Conservation (phyloP, 1,140 invertebrate genomes). For the Neodiprion fabricii region DNA sequence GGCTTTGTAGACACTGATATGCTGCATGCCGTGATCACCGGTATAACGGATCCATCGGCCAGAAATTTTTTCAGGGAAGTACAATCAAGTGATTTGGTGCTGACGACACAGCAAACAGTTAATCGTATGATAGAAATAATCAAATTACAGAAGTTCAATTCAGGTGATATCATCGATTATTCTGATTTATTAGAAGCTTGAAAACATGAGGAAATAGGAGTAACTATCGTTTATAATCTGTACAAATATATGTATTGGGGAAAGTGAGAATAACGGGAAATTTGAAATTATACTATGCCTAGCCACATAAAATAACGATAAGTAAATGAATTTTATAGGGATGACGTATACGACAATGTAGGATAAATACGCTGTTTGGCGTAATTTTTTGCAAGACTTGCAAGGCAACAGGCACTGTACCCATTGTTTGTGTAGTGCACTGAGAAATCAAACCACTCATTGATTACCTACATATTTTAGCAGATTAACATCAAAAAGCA, state of each 20-base stretch:
- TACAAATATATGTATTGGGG: not conserved
- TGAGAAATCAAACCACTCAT: too few species aligned
- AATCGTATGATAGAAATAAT: constrained; percentile 73
- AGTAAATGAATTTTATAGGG: not conserved
- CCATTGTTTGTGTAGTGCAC: not conserved
- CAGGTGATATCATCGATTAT: constrained; percentile 82
- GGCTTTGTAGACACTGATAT: constrained; percentile 88
- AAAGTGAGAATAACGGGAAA: not conserved
- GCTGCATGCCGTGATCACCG: constrained; percentile 70
- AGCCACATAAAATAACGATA: not conserved
- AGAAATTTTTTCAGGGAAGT: constrained; percentile 67
- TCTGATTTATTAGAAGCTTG: constrained; percentile 63
- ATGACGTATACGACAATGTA: not conserved
- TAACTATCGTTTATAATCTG: constrained; percentile 18
- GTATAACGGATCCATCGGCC: constrained; percentile 66
- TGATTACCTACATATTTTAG: too few species aligned
- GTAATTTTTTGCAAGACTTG: not conserved
- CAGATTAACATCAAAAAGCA: too few species aligned
- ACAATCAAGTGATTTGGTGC: constrained; percentile 62
- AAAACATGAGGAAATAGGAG: too few species aligned
- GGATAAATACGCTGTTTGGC: not conserved
- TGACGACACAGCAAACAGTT: constrained; percentile 75
- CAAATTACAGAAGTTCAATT: constrained; percentile 70
- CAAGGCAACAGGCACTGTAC: not conserved
- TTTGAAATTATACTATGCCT: not conserved